Base-by-base conservation (phyloP, 2,888 invertebrate species). In the Agrochola circellaris region DNA sequence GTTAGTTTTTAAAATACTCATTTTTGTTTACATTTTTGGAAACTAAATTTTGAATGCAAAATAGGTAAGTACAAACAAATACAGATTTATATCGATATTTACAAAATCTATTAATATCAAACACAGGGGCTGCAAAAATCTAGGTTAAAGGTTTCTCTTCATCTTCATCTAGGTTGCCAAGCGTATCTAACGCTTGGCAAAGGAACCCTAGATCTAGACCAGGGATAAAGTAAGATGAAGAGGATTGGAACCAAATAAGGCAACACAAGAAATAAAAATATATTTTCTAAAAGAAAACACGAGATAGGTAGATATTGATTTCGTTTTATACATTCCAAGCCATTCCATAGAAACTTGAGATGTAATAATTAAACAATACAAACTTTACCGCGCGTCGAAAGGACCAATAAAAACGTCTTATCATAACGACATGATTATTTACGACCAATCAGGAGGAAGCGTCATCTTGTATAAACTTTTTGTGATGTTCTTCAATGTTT, bases 401-500 rank as follows among this genome's bases (percentile, higher is more conserved):
- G 80, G 75, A 83, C 84, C 75, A 85, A 88, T 89, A 86, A 88
- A 85, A 89, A 81, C 73, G 66, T 82, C 77, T 84, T 87, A 78
- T 77, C 75, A 67, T 85, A 83, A 84, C 79, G 73, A 82, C 75
- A 75, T 76, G 65, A 82, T 86, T 83, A 88, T 89, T 89, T 89
- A 89, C 73, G 81, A 73, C 80, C 84, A 85, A 88, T 87, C 83
- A 74, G 72, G 70, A 77, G 72, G 38, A 64, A 68, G 45, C 56
- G 75, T 77, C 79, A 74, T 74, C 72, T 62, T 79, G 75, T 71
- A 77, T 66, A 75, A 76, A 79, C 54, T 83, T 75, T 85, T 86
- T 80, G 76, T 74, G 70, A 67, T 68, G 54, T 42, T 68, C 54
- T 75, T 70, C 23, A 62, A 70, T 51, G 26, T 82, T 74, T 26